Base-by-base conservation (phyloP, 2,888 invertebrate species). In the Agrilus cyanescens region DNA sequence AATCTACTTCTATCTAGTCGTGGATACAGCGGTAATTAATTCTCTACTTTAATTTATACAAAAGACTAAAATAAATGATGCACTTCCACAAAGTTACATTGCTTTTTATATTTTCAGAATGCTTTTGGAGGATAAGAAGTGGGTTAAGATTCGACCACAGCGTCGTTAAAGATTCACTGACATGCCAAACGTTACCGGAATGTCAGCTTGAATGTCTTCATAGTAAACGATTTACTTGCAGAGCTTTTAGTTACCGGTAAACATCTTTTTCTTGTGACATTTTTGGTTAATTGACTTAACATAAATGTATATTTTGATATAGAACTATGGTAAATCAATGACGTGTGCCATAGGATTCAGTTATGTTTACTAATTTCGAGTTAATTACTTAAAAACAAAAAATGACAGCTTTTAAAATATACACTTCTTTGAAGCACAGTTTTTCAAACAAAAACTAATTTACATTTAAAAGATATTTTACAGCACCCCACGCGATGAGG, bases 91-190 rank as follows among this genome's bases (percentile, higher is more conserved):
- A n/a, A n/a, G 4, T 39, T 6, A 30, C 31, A 30, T 30, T 10
- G n/a, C 8, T 30, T 43, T 46, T 38, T 35, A 41, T 42, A 32
- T 18, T 60, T 61, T 30, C 60, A 87, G 88, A 88, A 63, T 88
- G 88, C 57, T 88, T 88, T 63, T 84, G 84, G 76, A 76, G 87
- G 50, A 82, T 85, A 0, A 74, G 85, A 8, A 85, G 84, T 38
- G 82, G 82, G 0, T 76, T 80, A 2, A 73, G 81, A 2, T 74
- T 88, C 42, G 74, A 76, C 12, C 74, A 76, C 3, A 65, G 72
- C 0, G 75, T 81, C 0, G 75, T 77, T 0, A 69, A 77, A n/a
- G 79, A 80, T 12, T 75, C 83, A 0, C 59, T 83, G 0, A 76
- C 74, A 0, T 82, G 78, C 0, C 75, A 78, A 5, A 80, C 81